A percentile compares a stretch with the other conserved stretches of the same genome.
Evolutionary conservation across 2,888 invertebrate genomes (phyloP).

Genomic region (Drosophila rubida): DNA sequence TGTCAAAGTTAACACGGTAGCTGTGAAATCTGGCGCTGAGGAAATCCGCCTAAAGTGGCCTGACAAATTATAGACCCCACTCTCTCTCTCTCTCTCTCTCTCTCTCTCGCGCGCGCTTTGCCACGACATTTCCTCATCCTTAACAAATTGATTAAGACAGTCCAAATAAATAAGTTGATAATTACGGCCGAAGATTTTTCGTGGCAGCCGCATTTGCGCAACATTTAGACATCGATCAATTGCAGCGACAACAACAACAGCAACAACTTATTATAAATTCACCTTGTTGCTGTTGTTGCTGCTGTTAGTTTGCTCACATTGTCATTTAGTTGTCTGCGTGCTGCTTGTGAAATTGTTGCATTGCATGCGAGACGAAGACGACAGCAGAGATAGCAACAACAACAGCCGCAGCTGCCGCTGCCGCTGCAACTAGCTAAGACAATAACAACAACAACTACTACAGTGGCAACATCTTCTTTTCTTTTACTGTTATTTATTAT

Average conservation of each 20-base stretch:
- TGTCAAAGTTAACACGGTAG: slow-evolving; percentile 79
- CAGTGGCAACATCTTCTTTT: slow-evolving; percentile 75
- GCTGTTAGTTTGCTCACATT: slow-evolving; percentile 72
- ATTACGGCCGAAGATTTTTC: slow-evolving; percentile 65
- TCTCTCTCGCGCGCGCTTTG: background rate
- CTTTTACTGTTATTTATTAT: slow-evolving; percentile 71
- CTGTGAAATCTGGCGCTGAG: slow-evolving; percentile 74
- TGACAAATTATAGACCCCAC: slow-evolving; percentile 57
- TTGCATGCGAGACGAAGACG: slow-evolving; percentile 61
- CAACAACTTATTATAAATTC: slow-evolving; percentile 70
- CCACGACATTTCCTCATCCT: slow-evolving; percentile 73
- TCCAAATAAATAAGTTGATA: slow-evolving; percentile 76
- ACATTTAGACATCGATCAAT: slow-evolving; percentile 67
- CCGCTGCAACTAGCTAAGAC: slow-evolving; percentile 17
- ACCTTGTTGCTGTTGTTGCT: slow-evolving; percentile 34
- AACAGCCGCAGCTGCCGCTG: slow-evolving; percentile 38
- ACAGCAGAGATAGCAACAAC: slow-evolving; percentile 43
- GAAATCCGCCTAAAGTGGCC: slow-evolving; percentile 62
- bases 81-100: background rate
- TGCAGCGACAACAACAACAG: slow-evolving; percentile 37
- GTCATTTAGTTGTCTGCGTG: slow-evolving; percentile 79
- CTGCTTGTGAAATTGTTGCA: slow-evolving; percentile 80
- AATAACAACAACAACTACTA: slow-evolving; percentile 34
- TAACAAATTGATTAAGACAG: slow-evolving; percentile 78
- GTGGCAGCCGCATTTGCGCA: slow-evolving; percentile 38